Evolutionary conservation across 2,797 vertebrate genomes (phyloP), one percentile per base, ranked within the genome.

Genomic region (Smutsia temminckii): DNA sequence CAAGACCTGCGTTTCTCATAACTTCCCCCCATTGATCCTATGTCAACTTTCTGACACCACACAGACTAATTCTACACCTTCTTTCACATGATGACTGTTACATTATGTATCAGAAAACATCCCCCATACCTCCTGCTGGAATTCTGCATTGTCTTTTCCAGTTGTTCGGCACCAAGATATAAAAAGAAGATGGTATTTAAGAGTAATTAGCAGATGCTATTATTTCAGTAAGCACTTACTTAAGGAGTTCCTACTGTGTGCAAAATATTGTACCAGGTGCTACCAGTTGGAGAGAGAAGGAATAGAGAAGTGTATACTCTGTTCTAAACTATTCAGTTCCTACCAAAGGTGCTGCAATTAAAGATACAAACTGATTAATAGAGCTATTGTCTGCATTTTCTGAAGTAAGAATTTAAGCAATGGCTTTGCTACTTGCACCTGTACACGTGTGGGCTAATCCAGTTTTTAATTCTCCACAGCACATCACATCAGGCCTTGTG

Each of bases 321-420:
- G 1, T 53, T 29, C 79, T 79, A 68, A 96, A 23, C 46, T 90
- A 53, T 93, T 90, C 77, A 46, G 14, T 57, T 91, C 57, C 17
- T 85, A 87, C 40, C 37, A 27, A 90, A 66, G 27, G 69, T 88
- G 37, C 51, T 91, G 27, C 25, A 57, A 20, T 95, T 91, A 89
- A 91, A 95, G 37, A 89, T 59, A 84, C n/a, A 95, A 89, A 85
- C 34, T 55, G 20, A 74, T 81, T 13, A 71, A 32, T n/a, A 85
- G 14, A 95, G 71, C 57, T 92, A 12, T 88, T 84, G 32, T 68
- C 51, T 91, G 34, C 7, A 37, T 68, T 64, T 80, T 77, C 2
- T 93, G 59, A 85, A 85, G 34, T 78, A 77, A 89, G 11, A 12
- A 42, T 95, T 95, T 95, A 85, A 93, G 74, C 72, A 89, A 85